Percentiles rank a stretch among this genome's conserved stretches.
Conservation (phyloP, 1,140 invertebrate genomes). For the Semibalanus balanoides region DNA sequence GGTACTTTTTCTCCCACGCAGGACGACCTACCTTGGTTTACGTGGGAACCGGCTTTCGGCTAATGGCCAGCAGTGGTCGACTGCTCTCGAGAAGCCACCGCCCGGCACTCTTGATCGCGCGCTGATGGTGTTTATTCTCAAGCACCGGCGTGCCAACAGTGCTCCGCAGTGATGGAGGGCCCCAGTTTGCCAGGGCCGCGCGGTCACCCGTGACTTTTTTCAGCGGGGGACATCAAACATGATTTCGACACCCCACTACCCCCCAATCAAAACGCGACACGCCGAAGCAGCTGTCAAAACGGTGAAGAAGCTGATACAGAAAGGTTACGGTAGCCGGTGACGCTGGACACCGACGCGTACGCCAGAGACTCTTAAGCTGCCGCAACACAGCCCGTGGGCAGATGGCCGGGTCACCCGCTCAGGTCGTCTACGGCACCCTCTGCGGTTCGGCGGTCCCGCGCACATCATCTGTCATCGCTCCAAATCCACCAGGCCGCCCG, state of each 20-base stretch:
- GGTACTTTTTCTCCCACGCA: too few species aligned
- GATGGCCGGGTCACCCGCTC: not conserved
- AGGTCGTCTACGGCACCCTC: constrained; percentile 1
- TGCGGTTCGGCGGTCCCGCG: not conserved
- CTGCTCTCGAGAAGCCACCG: not conserved
- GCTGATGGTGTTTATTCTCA: not conserved
- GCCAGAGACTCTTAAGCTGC: constrained; percentile 6
- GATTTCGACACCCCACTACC: constrained; percentile 11
- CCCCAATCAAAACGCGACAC: constrained; percentile 11
- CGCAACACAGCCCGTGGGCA: not conserved
- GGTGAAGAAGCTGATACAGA: constrained; percentile 13
- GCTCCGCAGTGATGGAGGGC: not conserved
- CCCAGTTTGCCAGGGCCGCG: not conserved
- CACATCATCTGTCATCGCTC: not conserved
- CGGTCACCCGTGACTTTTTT: not conserved
- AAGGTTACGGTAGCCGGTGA: not conserved
- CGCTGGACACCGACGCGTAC: constrained; percentile 8
- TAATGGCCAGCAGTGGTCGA: not conserved
- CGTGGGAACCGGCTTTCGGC: too few species aligned
- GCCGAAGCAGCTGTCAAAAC: constrained; percentile 13
- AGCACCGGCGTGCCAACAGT: not conserved
- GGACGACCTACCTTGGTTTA: too few species aligned
- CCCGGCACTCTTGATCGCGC: not conserved
- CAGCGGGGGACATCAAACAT: not conserved
- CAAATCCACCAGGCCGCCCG: not conserved